A percentile compares a stretch with the other conserved stretches of the same genome.
Conservation (phyloP, 2,797 vertebrate species). For the Oreochromis grahami region DNA sequence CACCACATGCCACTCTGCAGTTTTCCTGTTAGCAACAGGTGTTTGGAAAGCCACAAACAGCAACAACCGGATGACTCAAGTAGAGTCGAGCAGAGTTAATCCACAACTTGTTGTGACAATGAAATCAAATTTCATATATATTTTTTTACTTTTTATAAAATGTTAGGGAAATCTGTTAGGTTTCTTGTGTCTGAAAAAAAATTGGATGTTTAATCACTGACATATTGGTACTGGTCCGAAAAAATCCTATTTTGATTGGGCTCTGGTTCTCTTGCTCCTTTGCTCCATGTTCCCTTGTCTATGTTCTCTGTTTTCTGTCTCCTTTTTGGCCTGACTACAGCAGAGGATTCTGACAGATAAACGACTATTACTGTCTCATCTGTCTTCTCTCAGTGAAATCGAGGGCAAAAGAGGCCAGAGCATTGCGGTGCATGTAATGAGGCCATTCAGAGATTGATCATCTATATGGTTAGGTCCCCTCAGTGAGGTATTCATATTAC, state of each 20-base stretch:
- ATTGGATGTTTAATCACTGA: neutral
- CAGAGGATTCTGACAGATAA: constrained; percentile 33
- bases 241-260: neutral
- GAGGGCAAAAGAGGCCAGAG: constrained; percentile 12
- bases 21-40: neutral
- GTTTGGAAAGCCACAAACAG: neutral
- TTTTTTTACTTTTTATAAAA: neutral
- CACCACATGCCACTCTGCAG: neutral
- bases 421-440: constrained; percentile 58
- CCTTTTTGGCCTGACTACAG: constrained; percentile 8
- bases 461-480: constrained; percentile 13
- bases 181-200: neutral
- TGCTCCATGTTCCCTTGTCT: neutral
- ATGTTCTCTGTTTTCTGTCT: neutral
- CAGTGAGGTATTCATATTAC: constrained; percentile 36
- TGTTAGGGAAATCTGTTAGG: neutral
- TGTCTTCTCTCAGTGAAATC: constrained; percentile 27
- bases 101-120: neutral
- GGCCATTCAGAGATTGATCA: constrained; percentile 56
- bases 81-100: neutral
- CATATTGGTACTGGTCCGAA: neutral
- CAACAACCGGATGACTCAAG: neutral
- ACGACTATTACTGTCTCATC: constrained; percentile 34
- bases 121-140: neutral
- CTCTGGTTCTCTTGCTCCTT: neutral